phyloP scores from a whole-genome alignment of 2,888 invertebrate species.

The Sarcophaga rosellei region DNA sequence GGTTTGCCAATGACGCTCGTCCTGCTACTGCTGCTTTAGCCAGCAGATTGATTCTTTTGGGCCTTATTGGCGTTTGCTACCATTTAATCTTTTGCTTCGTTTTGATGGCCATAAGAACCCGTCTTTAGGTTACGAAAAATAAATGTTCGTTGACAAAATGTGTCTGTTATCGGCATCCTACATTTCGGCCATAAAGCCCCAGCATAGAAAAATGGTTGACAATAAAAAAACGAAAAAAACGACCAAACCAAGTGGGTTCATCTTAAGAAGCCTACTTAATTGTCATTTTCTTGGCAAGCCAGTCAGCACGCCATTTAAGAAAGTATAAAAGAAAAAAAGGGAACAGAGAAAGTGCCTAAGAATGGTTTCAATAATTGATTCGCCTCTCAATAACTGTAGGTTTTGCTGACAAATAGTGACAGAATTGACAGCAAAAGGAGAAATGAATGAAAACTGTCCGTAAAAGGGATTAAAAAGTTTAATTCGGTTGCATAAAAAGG shows the following conservation, averaged over 20 bases:
- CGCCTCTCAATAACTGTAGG: conserved; percentile 45
- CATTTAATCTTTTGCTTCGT: conserved; percentile 8
- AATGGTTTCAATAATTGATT: conserved; percentile 61
- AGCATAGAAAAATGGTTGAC: neutral
- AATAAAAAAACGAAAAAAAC: neutral
- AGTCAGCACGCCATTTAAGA: neutral
- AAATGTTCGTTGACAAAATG: conserved; percentile 15
- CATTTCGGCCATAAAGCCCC: neutral
- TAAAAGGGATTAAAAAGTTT: conserved; percentile 38
- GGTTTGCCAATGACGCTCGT: no score
- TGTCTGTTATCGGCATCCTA: conserved; percentile 21
- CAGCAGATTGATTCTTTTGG: conserved; percentile 17
- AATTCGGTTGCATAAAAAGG: conserved; percentile 7
- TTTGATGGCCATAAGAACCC: neutral
- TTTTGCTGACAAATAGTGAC: neutral
- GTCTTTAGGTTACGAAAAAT: neutral
- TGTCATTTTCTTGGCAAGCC: conserved; percentile 20
- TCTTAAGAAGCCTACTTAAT: conserved; percentile 23
- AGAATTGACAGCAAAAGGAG: neutral
- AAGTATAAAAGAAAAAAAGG: neutral
- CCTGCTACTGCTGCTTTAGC: neutral
- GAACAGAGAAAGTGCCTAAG: conserved; percentile 25
- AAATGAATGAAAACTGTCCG: conserved; percentile 14
- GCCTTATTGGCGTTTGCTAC: conserved; percentile 5
- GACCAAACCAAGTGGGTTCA: neutral